Conservation (phyloP, 2,113 vertebrate genomes). For the Apaloderma vittatum region DNA sequence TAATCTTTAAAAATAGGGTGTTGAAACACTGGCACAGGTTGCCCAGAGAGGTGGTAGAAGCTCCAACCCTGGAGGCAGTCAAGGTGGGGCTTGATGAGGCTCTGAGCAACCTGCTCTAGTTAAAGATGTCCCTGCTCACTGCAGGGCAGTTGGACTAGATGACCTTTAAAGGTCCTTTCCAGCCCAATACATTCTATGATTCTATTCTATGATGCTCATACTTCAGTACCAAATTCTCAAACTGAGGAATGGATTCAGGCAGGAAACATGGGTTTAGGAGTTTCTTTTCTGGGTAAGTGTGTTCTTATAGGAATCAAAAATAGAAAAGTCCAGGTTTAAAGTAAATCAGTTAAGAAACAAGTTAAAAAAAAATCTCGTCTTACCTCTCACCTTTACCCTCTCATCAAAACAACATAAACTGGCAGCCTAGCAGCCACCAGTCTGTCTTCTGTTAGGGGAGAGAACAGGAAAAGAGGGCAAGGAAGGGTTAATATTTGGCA, state of each 20-base stretch:
- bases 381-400: background rate
- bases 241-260: background rate
- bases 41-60: no score
- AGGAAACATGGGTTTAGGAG: background rate
- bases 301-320: background rate
- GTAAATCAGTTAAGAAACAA: background rate
- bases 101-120: no score
- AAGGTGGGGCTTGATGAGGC: no score
- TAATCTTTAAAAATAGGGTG: no score
- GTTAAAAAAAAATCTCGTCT: background rate
- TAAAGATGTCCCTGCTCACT: no score
- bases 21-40: no score
- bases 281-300: background rate
- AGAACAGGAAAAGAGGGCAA: background rate
- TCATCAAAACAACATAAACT: fast-evolving
- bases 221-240: background rate
- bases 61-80: no score
- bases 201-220: background rate
- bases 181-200: no score
- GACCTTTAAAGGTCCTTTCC: no score
- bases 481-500: background rate
- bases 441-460: background rate
- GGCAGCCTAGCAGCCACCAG: background rate
- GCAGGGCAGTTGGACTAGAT: no score
- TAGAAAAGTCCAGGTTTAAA: background rate